Conservation (phyloP, 2,113 vertebrate species). For the Toxostoma redivivum region DNA sequence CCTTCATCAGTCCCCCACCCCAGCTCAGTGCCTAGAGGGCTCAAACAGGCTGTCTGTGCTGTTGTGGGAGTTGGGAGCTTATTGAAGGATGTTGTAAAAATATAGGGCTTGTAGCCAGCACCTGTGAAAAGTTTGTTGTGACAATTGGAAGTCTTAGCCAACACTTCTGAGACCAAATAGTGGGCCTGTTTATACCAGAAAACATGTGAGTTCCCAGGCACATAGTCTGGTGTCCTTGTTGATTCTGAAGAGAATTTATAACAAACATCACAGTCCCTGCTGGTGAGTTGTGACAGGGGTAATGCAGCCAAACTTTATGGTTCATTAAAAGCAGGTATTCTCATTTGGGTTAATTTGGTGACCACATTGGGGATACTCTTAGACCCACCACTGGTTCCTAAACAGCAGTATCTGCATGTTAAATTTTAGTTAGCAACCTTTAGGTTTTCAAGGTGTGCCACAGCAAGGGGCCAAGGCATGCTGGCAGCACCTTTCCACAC, state of each 20-base stretch:
- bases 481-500: not conserved
- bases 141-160: not conserved
- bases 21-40: not conserved
- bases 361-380: not conserved
- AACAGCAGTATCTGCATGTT: not conserved
- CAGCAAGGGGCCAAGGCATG: not conserved
- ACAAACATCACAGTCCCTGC: not conserved
- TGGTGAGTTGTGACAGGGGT: not conserved
- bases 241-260: not conserved
- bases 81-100: not conserved
- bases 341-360: not conserved
- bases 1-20: not conserved
- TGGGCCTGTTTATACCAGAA: not conserved
- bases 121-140: not conserved
- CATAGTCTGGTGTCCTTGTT: not conserved
- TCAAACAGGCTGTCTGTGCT: not conserved
- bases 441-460: not conserved
- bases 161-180: too few species aligned
- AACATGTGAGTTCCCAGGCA: not conserved
- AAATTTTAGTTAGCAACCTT: not conserved
- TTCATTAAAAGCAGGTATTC: not conserved
- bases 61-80: not conserved
- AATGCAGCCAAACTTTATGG: not conserved
- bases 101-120: not conserved
- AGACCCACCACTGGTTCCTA: not conserved